Evolutionary conservation across 2,113 vertebrate species (phyloP), one percentile per base, ranked within the genome.

Genomic region (Chinchilla lanigera): DNA sequence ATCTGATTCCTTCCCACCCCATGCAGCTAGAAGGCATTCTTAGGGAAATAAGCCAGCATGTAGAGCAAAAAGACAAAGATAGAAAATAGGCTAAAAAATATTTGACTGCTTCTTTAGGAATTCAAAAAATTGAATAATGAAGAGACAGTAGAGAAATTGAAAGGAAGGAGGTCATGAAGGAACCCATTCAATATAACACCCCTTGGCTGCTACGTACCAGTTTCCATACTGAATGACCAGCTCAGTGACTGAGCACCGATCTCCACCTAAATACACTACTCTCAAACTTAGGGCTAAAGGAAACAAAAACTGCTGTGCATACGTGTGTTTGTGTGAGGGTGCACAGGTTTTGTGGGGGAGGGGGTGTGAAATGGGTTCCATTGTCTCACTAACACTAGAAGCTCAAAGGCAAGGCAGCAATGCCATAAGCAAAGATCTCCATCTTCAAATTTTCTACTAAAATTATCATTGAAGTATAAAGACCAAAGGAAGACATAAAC

Each of bases 141-240:
- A 78, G 0, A 85, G n/a, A 73, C 19, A 83, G 22, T 4, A 71
- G 17, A 63, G n/a, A 30, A 67, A 13, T 33, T 6, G 33, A 14
- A 41, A 26, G 13, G 28, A 41, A 81, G 22, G 28, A 38, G 2
- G 19, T 41, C 52, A 35, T 1, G 14, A 44, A 92, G 20, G 67
- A 85, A 80, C 22, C 44, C 33, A 35, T n/a, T 77, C 44, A 60
- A 58, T 82, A 33, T 52, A 75, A 44, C n/a, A 35, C 35, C 61
- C 20, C 9, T 4, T 10, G 58, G 58, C 13, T 3, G 11, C 0
- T 16, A n/a, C 1, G 0, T 12, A 22, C 61, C 17, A 5, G 2
- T n/a, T 73, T 44, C 61, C 56, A 28, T 9, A 33, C 9, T 7
- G 47, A 80, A 60, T 73, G 58, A 13, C 33, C 20, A 47, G 54